Evolutionary conservation across 2,888 invertebrate genomes (phyloP).

Genomic region (Petrolisthes cinctipes): DNA sequence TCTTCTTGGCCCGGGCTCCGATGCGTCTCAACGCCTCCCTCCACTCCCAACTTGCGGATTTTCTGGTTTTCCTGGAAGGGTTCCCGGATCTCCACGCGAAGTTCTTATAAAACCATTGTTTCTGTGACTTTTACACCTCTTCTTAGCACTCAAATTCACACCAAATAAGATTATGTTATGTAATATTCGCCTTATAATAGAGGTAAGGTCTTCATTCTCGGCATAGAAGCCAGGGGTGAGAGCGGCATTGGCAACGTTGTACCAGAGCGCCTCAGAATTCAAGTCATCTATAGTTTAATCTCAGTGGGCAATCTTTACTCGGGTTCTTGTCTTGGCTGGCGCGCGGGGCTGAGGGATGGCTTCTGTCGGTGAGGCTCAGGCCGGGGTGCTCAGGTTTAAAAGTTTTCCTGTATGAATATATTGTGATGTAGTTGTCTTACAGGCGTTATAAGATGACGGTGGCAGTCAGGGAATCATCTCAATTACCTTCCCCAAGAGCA

Average conservation of each 20-base stretch:
- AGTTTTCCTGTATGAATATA: no score
- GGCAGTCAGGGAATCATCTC: no score
- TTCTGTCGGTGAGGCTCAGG: conserved; percentile 11
- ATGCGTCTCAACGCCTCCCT: conserved; percentile 20
- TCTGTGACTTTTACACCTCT: no score
- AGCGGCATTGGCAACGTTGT: conserved; percentile 30
- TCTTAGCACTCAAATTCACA: no score
- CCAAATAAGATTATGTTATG: no score
- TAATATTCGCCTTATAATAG: no score
- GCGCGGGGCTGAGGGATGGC: conserved; percentile 47
- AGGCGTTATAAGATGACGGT: no score
- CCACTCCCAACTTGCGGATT: neutral
- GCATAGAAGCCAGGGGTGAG: neutral
- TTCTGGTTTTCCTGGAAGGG: neutral
- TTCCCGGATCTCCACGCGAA: neutral
- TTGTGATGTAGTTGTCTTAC: no score
- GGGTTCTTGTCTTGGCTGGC: conserved; percentile 47
- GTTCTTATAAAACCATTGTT: no score
- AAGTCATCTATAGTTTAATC: conserved; percentile 56
- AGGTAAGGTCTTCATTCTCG: no score
- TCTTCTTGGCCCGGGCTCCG: conserved; percentile 39
- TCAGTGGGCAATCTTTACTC: conserved; percentile 53
- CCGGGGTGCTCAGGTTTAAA: no score
- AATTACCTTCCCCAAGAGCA: no score
- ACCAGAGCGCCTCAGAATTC: conserved; percentile 46